These are phyloP conservation scores for Varecia variegata DNA, from an alignment of 2,797 vertebrate species.

Conservation along the genomic window DNA sequence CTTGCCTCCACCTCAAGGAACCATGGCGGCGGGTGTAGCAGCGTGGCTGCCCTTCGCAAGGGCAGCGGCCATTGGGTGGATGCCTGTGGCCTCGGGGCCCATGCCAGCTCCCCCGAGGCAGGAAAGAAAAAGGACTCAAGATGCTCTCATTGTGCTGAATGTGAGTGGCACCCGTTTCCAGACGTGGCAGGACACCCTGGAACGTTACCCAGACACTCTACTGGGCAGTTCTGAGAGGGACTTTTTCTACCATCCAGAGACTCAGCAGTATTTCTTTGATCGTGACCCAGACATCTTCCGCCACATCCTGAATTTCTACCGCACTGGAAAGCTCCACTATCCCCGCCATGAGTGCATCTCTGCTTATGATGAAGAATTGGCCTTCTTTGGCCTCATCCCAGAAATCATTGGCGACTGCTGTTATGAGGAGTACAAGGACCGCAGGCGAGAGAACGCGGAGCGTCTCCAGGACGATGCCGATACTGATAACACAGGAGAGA, in stretches of 20 bases:
- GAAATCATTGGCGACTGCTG: constrained; percentile 98
- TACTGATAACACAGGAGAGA: constrained; percentile 85
- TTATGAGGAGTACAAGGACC: constrained; percentile 98
- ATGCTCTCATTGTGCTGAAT: constrained; percentile 93
- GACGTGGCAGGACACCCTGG: constrained; percentile 95
- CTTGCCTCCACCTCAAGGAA: constrained; percentile 33
- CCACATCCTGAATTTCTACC: constrained; percentile 97
- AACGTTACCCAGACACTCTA: constrained; percentile 96
- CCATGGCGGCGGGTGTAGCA: constrained; percentile 95
- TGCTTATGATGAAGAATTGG: constrained; percentile 95
- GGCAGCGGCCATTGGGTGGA: constrained; percentile 97
- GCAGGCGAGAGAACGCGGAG: constrained; percentile 94
- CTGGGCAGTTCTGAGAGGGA: constrained; percentile 96
- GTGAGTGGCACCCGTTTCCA: constrained; percentile 96
- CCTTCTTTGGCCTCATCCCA: constrained; percentile 97
- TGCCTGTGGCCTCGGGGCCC: constrained; percentile 94
- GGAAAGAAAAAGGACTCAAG: constrained; percentile 87
- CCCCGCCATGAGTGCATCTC: constrained; percentile 97
- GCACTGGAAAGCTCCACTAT: constrained; percentile 95
- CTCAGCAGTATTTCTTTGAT: constrained; percentile 96
- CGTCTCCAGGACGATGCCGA: constrained; percentile 95
- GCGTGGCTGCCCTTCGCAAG: constrained; percentile 97
- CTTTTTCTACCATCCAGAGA: constrained; percentile 96
- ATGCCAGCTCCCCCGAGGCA: constrained; percentile 91
- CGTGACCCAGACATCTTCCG: constrained; percentile 97